Evolutionary conservation across 2,113 vertebrate genomes (phyloP).

Genomic region (Sciurus niger): DNA sequence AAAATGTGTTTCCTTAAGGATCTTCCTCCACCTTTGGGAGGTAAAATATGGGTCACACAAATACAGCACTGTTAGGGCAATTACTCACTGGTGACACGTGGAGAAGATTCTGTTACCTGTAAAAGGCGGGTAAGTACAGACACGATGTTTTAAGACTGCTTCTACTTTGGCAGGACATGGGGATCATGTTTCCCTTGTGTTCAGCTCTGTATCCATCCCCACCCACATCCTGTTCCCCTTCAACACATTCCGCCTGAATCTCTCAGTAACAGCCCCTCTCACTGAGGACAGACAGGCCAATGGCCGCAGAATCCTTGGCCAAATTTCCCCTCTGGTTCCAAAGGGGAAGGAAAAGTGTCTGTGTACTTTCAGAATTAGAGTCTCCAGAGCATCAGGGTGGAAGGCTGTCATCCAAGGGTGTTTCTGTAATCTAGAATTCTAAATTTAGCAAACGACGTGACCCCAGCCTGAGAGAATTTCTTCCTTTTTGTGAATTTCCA

Average conservation of each 20-base stretch:
- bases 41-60: conserved; percentile 56
- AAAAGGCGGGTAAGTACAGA: conserved; percentile 44
- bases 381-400: not conserved
- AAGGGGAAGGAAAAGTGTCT: conserved; percentile 36
- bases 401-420: not conserved
- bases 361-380: conserved; percentile 62
- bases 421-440: conserved; percentile 62
- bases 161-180: not conserved
- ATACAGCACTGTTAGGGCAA: conserved; percentile 27
- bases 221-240: conserved; percentile 13
- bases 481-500: conserved; percentile 12
- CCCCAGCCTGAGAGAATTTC: not conserved
- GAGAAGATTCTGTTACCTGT: conserved; percentile 66
- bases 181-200: not conserved
- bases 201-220: not conserved
- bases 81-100: conserved; percentile 66
- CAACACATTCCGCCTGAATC: not conserved
- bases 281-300: not conserved
- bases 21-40: not conserved
- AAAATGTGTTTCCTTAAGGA: not conserved
- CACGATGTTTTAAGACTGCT: not conserved
- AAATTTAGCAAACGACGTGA: conserved; percentile 57
- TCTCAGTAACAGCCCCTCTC: not conserved
- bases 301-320: not conserved
- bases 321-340: not conserved